These are phyloP conservation scores for Mnemiopsis leidyi DNA, from an alignment of 37 sponge, comb jelly and placozoan species.

Conservation along the genomic window DNA sequence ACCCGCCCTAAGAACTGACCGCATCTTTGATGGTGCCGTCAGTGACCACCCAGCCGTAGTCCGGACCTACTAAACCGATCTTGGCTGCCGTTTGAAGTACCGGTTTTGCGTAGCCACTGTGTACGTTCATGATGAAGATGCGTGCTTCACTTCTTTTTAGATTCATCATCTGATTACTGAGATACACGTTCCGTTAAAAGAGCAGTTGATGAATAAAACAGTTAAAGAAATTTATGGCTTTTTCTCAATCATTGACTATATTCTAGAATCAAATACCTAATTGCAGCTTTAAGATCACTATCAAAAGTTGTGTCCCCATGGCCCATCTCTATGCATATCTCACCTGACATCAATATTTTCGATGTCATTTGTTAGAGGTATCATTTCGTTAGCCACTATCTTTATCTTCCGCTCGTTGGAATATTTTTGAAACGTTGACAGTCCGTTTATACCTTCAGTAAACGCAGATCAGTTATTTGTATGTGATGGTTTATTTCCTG, in stretches of 20 bases:
- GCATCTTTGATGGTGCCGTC: constrained; percentile 61
- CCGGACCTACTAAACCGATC: constrained; percentile 50
- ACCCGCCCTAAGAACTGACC: constrained; percentile 55
- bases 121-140: constrained; percentile 56
- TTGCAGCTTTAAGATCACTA: too few relatives aligned
- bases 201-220: too few relatives aligned
- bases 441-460: constrained; percentile 40
- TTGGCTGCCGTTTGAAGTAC: neutral
- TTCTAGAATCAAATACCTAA: too few relatives aligned
- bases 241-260: too few relatives aligned
- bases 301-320: too few relatives aligned
- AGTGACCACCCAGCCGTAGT: constrained; percentile 56
- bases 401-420: constrained; percentile 60
- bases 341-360: constrained; percentile 65
- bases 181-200: neutral
- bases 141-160: constrained; percentile 24
- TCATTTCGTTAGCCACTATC: constrained; percentile 58
- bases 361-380: constrained; percentile 38
- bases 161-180: constrained; percentile 42
- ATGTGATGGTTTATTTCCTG: too few relatives aligned
- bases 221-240: too few relatives aligned
- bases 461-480: too few relatives aligned
- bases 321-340: too few relatives aligned
- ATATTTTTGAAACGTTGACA: constrained; percentile 49
- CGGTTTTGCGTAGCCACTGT: constrained; percentile 33